phyloP scores from a whole-genome alignment of 2,888 invertebrate species.

The Tiphia femorata region DNA sequence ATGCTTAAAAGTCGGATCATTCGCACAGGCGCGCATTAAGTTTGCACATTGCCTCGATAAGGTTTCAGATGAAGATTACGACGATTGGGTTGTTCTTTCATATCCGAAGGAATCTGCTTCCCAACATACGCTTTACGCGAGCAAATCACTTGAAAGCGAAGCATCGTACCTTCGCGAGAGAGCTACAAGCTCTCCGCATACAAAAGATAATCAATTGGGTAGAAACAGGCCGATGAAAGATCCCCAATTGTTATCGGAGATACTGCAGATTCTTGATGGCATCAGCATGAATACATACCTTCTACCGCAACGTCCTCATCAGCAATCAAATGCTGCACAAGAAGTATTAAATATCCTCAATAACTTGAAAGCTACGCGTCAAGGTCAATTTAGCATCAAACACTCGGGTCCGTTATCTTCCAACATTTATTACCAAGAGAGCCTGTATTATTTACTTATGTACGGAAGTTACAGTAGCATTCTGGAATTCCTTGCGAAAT shows the following conservation, averaged over 20 bases:
- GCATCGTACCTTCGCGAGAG: neutral
- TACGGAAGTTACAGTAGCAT: constrained; percentile 84
- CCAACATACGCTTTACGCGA: neutral
- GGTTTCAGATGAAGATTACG: constrained; percentile 63
- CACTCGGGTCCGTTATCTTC: constrained; percentile 9
- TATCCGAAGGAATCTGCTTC: constrained; percentile 42
- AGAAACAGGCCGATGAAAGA: constrained; percentile 73
- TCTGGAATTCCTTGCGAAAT: constrained; percentile 82
- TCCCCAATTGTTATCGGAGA: constrained; percentile 79
- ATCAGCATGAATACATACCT: constrained; percentile 45
- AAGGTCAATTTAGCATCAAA: constrained; percentile 58
- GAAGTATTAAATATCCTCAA: constrained; percentile 69
- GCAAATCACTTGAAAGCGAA: neutral
- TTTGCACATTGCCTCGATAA: constrained; percentile 75
- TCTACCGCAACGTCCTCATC: constrained; percentile 58
- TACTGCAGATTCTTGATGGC: constrained; percentile 77
- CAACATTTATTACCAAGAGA: constrained; percentile 75
- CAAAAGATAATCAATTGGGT: constrained; percentile 59
- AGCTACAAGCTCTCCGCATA: neutral
- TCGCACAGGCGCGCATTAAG: constrained; percentile 82
- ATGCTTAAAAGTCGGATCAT: constrained; percentile 83
- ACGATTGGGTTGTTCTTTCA: constrained; percentile 61
- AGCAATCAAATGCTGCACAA: constrained; percentile 70
- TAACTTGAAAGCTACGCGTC: constrained; percentile 67
- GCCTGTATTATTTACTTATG: constrained; percentile 82